These are phyloP conservation scores for Drosophila antonietae DNA, from an alignment of 2,888 invertebrate species.

Conservation along the genomic window DNA sequence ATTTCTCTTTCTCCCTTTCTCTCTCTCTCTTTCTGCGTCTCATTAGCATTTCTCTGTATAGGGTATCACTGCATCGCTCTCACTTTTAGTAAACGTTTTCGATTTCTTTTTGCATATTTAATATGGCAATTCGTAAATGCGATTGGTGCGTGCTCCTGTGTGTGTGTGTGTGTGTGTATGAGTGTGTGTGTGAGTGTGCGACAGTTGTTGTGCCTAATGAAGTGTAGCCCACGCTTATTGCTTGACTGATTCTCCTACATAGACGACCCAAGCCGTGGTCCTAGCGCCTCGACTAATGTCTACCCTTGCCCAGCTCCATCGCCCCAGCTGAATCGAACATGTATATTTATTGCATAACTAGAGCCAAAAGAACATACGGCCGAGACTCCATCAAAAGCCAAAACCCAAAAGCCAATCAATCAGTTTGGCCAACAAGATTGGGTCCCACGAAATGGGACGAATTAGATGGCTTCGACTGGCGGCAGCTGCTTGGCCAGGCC, in stretches of 20 bases:
- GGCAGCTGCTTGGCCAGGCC: constrained; percentile 1
- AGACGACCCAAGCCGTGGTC: neutral
- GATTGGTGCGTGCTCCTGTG: constrained; percentile 18
- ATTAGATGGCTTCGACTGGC: constrained; percentile 1
- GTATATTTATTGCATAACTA: constrained; percentile 58
- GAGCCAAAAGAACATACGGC: constrained; percentile 21
- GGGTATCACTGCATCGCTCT: constrained; percentile 13
- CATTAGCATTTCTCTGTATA: neutral
- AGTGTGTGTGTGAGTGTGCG: constrained; percentile 9
- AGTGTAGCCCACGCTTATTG: constrained; percentile 59
- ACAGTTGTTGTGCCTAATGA: constrained; percentile 58
- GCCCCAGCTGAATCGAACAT: constrained; percentile 3
- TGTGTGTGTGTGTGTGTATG: neutral
- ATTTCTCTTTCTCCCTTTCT: too few species aligned
- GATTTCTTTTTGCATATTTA: constrained; percentile 56
- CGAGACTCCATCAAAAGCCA: constrained; percentile 32
- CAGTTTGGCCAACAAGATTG: constrained; percentile 19
- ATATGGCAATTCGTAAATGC: constrained; percentile 58
- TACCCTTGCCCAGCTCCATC: neutral
- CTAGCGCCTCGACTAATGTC: neutral
- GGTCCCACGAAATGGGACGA: neutral
- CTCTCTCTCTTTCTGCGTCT: neutral
- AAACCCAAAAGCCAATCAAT: constrained; percentile 49
- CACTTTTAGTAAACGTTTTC: neutral
- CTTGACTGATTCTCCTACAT: constrained; percentile 45